Conservation (phyloP, 1,140 invertebrate species). For the Atta cephalotes region DNA sequence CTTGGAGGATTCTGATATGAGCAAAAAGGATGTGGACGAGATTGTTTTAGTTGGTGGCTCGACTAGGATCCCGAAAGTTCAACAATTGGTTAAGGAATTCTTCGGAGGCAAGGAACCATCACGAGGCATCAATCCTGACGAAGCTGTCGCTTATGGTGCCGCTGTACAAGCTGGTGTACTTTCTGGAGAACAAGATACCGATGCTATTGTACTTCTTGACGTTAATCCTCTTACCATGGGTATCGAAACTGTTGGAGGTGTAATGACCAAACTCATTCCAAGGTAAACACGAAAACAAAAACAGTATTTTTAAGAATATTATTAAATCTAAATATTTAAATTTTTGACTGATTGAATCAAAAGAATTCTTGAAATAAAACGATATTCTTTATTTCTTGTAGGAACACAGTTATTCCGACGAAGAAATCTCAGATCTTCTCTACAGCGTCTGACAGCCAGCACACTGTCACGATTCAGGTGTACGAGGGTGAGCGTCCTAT, state of each 20-base stretch:
- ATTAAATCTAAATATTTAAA: constrained; percentile 19
- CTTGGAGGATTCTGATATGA: constrained; percentile 99
- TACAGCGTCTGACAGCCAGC: constrained; percentile 99
- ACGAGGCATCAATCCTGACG: constrained; percentile 99
- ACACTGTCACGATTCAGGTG: constrained; percentile 99
- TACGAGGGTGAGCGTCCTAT: constrained; percentile 99
- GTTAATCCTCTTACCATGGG: constrained; percentile 99
- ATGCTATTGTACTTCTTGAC: constrained; percentile 98
- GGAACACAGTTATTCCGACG: constrained; percentile 99
- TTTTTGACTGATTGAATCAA: neutral
- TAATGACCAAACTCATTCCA: constrained; percentile 99
- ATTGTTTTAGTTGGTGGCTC: constrained; percentile 99
- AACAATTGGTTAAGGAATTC: constrained; percentile 99
- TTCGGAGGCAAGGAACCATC: constrained; percentile 99
- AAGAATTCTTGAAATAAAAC: neutral
- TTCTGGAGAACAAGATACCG: constrained; percentile 96
- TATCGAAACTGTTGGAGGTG: constrained; percentile 99
- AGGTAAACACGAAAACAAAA: constrained; percentile 75
- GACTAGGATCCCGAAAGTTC: constrained; percentile 99
- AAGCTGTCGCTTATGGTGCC: constrained; percentile 99
- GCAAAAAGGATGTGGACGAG: constrained; percentile 99
- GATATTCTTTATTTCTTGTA: constrained; percentile 58
- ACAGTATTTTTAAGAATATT: neutral
- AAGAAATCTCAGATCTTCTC: constrained; percentile 99
- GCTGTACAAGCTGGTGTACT: constrained; percentile 99